Percentiles rank a stretch among this genome's conserved stretches.
Conservation (phyloP, 2,797 vertebrate species). For the Spinus pinus region DNA sequence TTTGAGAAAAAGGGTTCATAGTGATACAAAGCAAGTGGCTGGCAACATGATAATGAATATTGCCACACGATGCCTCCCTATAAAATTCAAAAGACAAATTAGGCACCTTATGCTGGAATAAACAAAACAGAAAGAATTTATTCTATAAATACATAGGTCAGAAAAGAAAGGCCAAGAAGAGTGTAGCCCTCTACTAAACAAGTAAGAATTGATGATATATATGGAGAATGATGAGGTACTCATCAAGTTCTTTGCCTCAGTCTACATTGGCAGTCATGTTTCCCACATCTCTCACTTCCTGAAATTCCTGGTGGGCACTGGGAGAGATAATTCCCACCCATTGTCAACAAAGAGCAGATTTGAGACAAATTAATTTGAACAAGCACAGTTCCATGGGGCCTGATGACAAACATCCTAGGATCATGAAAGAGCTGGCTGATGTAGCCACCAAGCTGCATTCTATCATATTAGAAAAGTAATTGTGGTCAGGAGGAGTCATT, state of each 20-base stretch:
- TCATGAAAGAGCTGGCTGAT: neutral
- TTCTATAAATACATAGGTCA: neutral
- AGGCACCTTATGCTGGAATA: neutral
- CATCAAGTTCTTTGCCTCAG: neutral
- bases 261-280: neutral
- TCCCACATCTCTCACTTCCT: neutral
- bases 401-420: neutral
- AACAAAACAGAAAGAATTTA: neutral
- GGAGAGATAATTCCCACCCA: neutral
- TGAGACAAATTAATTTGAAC: neutral
- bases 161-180: neutral
- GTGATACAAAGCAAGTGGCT: neutral
- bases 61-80: accelerated
- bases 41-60: neutral
- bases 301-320: neutral
- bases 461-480: neutral
- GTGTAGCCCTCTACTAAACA: neutral
- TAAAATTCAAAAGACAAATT: neutral
- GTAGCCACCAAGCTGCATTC: neutral
- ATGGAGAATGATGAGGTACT: neutral
- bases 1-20: neutral
- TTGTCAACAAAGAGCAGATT: neutral
- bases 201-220: neutral
- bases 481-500: neutral
- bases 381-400: neutral